Base-by-base conservation (phyloP, 35 echinoderm and acorn worm species). In the Eucidaris tribuloides region DNA sequence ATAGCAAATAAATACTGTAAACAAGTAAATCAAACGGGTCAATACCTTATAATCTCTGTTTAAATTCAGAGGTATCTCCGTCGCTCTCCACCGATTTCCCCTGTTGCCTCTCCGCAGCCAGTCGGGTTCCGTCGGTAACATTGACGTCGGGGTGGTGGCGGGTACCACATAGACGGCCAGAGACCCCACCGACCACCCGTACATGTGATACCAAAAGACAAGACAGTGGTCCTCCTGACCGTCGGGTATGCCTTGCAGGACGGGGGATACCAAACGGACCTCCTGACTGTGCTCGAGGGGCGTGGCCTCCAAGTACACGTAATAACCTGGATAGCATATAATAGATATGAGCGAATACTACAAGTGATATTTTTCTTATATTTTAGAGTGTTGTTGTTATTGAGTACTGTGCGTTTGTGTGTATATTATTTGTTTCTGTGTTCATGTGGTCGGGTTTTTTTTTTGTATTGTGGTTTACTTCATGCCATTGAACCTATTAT, bases 181-280 rank as follows among this genome's bases (percentile, higher is more conserved):
- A 33, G 85, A 58, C 46, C 66, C 85, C 11, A 88, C 48, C 7
- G 77, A 23, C 77, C 31, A 41, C 4, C 85, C 85, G 58, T 58
- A 88, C 85, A 79, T 88, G 17, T 81, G 44, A 42, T 88, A 88
- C 76, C 77, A 88, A 39, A 88, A 88, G 0, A 77, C 61, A 17
- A 88, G 36, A 46, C 85, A 88, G 31, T 79, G 76, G 37, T 76
- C 50, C 43, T 80, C 58, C 23, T 35, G 55, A 39, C 46, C 58
- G 17, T 76, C 38, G 15, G 68, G 68, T 17, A 74, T 74, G 5
- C 42, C 77, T 17, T 44, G 38, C 0, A 88, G 30, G 56, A 42
- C 40, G 19, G 85, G 85, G 30, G 85, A 68, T 54, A 88, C 65
- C 1, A 88, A 44, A 0, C 85, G 85, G 23, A 77, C 85, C 20